These are phyloP conservation scores for Chiloscyllium punctatum DNA, from an alignment of 2,797 vertebrate species.

Conservation along the genomic window DNA sequence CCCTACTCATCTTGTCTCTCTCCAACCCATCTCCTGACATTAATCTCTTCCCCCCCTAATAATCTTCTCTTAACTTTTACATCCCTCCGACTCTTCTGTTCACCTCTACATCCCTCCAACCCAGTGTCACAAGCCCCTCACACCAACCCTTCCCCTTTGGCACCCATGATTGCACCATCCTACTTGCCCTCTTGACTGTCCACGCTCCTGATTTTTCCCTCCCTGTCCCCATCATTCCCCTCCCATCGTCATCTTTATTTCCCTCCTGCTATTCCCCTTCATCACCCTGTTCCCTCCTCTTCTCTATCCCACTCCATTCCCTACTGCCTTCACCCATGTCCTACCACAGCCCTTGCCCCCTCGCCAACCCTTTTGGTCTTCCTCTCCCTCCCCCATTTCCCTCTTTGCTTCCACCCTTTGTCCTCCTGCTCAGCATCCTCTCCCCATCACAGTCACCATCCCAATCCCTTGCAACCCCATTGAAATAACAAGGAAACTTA, in stretches of 20 bases:
- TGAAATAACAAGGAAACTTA: no score
- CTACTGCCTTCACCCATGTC: background rate
- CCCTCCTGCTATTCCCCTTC: background rate
- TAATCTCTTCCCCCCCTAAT: background rate
- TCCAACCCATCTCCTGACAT: background rate
- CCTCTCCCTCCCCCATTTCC: no score
- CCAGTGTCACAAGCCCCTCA: no score
- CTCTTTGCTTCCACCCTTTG: rapidly evolving
- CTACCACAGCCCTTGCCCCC: background rate
- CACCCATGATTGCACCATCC: no score
- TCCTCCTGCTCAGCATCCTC: rapidly evolving
- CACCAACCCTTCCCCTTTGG: no score
- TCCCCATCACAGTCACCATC: background rate
- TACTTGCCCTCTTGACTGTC: no score
- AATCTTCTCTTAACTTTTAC: background rate
- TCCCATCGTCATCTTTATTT: no score
- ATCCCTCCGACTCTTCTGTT: background rate
- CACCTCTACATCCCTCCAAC: background rate
- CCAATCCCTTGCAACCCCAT: background rate
- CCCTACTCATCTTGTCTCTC: no score
- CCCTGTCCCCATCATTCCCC: no score
- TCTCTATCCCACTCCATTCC: background rate
- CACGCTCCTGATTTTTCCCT: background rate
- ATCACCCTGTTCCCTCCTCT: no score
- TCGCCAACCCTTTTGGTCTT: no score